Evolutionary conservation across 2,888 invertebrate species (phyloP), one percentile per base, ranked within the genome.

Genomic region (Chouioia cunea): DNA sequence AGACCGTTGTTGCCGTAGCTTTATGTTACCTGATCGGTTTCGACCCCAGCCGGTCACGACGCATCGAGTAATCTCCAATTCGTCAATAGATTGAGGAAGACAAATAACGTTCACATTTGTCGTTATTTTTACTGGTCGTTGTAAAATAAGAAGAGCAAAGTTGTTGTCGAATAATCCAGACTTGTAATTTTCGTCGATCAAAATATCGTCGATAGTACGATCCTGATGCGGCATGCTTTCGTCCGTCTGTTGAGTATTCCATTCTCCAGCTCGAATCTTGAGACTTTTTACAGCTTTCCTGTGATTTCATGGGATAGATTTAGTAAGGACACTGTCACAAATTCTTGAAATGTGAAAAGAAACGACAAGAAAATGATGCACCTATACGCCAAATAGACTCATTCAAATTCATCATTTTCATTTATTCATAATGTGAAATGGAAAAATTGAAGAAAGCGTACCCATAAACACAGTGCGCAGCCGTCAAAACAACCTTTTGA

Each of bases 21-120:
- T 58, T 54, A 12, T 12, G 53, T 87, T 88, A 77, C 91, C 91
- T 77, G 90, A 92, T 62, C 88, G 86, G 79, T 92, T 90, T 80
- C 91, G 93, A 18, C 93, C 93, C 93, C 93, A 93, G 2, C 93
- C 93, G 22, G 90, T 90, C 0, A 92, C 93, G 70, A 89, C 87
- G 83, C 93, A 93, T 12, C 88, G 80, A 0, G 87, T 83, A 4
- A 86, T 86, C 67, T 89, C 88, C 66, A 88, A 86, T 4, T 84
- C 81, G 1, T 85, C 79, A 1, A 86, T 83, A 0, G 85, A 79
- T 0, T 88, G 88, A 0, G 93, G 91, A 63, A 92, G 87, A 86
- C 88, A 95, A 0, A 91, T 88, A 0, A 93, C 86, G 43, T 92
- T 91, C 1, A 95, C 90, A 81, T 95, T 92, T n/a, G 90, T 89